These are phyloP conservation scores for Rhea americana DNA, from an alignment of 2,113 vertebrate species.

Conservation along the genomic window DNA sequence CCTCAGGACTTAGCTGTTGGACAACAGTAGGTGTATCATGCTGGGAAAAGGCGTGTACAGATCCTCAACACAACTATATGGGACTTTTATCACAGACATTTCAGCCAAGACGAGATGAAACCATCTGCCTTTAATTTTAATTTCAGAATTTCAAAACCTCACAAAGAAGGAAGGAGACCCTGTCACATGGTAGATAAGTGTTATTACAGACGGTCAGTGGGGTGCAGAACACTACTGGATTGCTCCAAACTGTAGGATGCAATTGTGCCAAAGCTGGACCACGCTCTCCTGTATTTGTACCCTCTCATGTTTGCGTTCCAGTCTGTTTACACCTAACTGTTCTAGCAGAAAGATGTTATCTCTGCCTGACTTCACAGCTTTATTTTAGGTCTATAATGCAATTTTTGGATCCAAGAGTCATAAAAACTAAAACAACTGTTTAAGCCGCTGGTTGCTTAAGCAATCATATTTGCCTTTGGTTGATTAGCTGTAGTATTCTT, in stretches of 20 bases:
- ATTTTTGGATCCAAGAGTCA: neutral
- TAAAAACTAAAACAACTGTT: neutral
- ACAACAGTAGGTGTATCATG: neutral
- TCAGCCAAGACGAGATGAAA: neutral
- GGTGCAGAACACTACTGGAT: neutral
- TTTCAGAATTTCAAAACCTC: neutral
- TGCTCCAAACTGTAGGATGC: neutral
- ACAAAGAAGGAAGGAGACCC: neutral
- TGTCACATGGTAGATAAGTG: fast-evolving
- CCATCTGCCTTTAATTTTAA: neutral
- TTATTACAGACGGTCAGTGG: neutral
- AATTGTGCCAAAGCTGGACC: neutral
- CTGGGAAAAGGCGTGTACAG: neutral
- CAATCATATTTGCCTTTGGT: neutral
- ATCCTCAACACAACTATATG: fast-evolving
- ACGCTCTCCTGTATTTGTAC: neutral
- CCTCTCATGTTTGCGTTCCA: fast-evolving
- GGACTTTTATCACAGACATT: neutral
- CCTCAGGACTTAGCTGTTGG: neutral
- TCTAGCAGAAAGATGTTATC: neutral
- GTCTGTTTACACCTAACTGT: neutral
- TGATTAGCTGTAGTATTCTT: neutral
- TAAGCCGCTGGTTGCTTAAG: neutral
- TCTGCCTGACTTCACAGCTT: neutral
- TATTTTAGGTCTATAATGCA: neutral